Conservation (phyloP, 1,140 invertebrate species). For the Wasmannia auropunctata region DNA sequence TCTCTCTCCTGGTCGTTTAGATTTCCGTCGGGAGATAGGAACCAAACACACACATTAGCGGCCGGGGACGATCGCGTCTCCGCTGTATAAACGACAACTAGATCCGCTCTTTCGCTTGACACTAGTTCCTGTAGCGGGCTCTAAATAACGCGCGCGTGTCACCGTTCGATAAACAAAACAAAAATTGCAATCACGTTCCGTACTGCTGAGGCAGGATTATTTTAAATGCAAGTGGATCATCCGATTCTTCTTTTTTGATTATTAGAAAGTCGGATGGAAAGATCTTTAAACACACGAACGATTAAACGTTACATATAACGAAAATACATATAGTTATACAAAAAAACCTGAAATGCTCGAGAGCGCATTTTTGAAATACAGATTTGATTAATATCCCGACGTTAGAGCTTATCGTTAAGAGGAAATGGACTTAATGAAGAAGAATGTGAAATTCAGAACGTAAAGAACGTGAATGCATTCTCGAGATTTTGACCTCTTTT, state of each 20-base stretch:
- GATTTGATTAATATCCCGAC: not conserved
- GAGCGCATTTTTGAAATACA: not conserved
- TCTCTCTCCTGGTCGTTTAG: slow-evolving; percentile 10
- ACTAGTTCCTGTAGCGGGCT: not conserved
- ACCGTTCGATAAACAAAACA: not conserved
- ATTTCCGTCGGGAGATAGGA: slow-evolving; percentile 21
- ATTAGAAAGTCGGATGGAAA: not conserved
- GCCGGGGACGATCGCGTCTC: not conserved
- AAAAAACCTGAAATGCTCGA: not conserved
- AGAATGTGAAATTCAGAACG: not conserved
- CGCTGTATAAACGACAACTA: not conserved
- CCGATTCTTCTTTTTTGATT: not conserved
- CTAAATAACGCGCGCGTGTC: not conserved
- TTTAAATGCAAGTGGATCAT: not conserved
- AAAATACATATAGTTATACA: not conserved
- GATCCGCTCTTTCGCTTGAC: not conserved
- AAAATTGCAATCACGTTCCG: not conserved
- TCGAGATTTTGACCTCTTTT: not conserved
- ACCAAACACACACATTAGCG: not conserved
- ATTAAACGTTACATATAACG: not conserved
- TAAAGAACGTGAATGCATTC: not conserved
- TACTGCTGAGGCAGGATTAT: not conserved
- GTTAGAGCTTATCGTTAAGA: not conserved
- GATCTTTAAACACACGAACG: not conserved
- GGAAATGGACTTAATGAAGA: not conserved